A percentile compares a stretch with the other conserved stretches of the same genome.
Evolutionary conservation across 2,888 invertebrate genomes (phyloP).

Genomic region (Tetragonula carbonaria): DNA sequence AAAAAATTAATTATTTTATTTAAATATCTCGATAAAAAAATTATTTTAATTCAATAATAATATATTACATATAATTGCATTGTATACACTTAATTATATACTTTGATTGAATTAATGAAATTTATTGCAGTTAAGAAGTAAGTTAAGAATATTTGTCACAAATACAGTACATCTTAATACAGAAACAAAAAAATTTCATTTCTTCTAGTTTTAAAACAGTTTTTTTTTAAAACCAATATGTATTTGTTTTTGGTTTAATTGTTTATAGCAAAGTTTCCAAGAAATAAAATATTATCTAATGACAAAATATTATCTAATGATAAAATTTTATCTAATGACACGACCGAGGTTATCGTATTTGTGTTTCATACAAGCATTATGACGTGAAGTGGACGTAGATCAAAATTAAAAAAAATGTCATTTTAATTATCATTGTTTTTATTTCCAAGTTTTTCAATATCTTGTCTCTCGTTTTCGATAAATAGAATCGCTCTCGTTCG

Average conservation of each 20-base stretch:
- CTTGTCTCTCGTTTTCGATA: neutral
- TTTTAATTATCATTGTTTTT: neutral
- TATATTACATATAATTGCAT: neutral
- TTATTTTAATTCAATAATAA: neutral
- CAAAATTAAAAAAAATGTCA: neutral
- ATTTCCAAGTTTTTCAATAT: neutral
- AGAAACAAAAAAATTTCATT: neutral
- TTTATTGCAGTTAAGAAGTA: neutral
- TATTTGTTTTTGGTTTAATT: neutral
- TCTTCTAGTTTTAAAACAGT: neutral
- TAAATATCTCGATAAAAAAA: neutral
- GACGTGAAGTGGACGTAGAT: neutral
- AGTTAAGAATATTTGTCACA: no score
- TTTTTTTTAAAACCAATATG: neutral
- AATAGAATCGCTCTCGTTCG: neutral
- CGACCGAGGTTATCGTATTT: conserved; percentile 1
- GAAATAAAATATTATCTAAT: neutral
- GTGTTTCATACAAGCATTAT: neutral
- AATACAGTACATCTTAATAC: no score
- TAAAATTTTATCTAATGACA: neutral
- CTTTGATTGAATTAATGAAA: neutral
- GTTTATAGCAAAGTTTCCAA: neutral
- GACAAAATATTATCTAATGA: neutral
- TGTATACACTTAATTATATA: neutral
- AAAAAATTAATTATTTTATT: neutral